Percentiles rank a stretch among this genome's conserved stretches.
phyloP scores from a whole-genome alignment of 2,888 invertebrate species.

The Tenthredo amoena region DNA sequence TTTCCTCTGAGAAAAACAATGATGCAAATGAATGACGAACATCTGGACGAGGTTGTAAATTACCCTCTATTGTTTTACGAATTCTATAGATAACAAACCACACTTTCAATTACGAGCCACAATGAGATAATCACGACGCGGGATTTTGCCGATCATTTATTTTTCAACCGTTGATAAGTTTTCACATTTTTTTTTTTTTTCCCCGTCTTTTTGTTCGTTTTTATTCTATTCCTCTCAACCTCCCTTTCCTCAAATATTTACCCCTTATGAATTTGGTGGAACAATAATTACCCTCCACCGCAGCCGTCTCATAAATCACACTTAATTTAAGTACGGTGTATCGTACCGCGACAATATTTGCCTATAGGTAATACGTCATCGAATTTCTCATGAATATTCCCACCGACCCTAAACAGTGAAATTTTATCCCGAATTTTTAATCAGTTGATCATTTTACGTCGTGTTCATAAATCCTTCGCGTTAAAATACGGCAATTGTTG shows the following conservation, averaged over 20 bases:
- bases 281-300: background rate
- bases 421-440: background rate
- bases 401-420: background rate
- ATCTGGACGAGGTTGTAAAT: conserved; percentile 49
- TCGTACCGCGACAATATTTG: background rate
- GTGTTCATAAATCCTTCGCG: background rate
- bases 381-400: background rate
- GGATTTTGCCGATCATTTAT: conserved; percentile 41
- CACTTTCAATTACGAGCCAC: conserved; percentile 46
- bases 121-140: conserved; percentile 48
- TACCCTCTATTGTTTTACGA: conserved; percentile 47
- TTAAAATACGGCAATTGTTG: background rate
- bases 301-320: background rate
- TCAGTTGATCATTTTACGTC: background rate
- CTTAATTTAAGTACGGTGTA: background rate
- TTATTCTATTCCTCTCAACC: background rate
- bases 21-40: conserved; percentile 50
- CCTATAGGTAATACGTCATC: background rate
- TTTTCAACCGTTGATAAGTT: conserved; percentile 22
- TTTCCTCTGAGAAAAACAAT: conserved; percentile 44
- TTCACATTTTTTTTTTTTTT: background rate
- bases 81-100: conserved; percentile 46
- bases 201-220: background rate
- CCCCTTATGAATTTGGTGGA: background rate
- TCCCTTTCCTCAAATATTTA: conserved; percentile 2